Evolutionary conservation across 2,113 vertebrate species (phyloP).

Genomic region (Ictalurus furcatus): DNA sequence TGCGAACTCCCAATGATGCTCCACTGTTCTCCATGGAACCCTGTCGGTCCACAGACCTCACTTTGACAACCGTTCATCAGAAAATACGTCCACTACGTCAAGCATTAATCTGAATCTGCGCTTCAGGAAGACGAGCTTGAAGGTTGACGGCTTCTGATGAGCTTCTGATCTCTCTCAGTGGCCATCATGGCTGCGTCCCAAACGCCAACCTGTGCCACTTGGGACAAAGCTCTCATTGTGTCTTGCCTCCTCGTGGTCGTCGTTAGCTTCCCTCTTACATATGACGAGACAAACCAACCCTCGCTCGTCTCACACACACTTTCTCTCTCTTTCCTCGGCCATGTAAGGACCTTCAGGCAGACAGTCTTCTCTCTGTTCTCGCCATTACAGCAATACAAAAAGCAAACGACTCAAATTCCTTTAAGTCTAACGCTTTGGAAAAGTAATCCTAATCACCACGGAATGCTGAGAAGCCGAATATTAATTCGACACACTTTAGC

Average conservation of each 20-base stretch:
- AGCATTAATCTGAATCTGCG: neutral
- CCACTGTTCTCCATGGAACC: neutral
- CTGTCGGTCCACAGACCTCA: neutral
- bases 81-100: neutral
- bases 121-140: neutral
- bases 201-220: constrained; percentile 16
- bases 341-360: constrained; percentile 32
- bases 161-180: neutral
- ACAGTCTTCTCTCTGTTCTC: constrained; percentile 43
- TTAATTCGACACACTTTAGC: neutral
- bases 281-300: constrained; percentile 24
- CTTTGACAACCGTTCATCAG: neutral
- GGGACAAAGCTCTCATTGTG: constrained; percentile 52
- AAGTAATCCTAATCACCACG: neutral
- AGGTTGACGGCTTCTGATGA: neutral
- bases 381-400: constrained; percentile 2
- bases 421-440: neutral
- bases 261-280: constrained; percentile 25
- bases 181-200: neutral
- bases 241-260: constrained; percentile 8
- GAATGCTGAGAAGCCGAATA: neutral
- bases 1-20: neutral
- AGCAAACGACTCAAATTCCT: constrained; percentile 9
- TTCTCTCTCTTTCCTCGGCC: constrained; percentile 13
- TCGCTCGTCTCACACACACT: constrained; percentile 30